These are phyloP conservation scores for Himantopus leucocephalus DNA, from an alignment of 2,113 vertebrate genomes.

Conservation along the genomic window DNA sequence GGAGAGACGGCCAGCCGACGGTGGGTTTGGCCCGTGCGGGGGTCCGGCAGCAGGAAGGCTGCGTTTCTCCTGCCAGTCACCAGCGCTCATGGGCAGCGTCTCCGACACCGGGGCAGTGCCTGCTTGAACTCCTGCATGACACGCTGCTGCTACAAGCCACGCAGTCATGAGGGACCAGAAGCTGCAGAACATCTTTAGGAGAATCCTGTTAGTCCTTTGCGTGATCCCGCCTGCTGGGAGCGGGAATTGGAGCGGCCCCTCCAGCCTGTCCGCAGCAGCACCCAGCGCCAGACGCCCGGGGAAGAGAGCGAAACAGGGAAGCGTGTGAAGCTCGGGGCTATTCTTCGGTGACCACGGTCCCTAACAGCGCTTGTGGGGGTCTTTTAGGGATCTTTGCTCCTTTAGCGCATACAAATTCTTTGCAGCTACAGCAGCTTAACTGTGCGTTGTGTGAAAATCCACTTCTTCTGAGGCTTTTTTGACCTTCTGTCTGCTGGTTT, in stretches of 20 bases:
- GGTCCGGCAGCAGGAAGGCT: not conserved
- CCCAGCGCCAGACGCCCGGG: no score
- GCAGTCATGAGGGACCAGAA: not conserved
- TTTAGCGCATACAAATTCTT: no score
- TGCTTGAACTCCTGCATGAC: fast-evolving
- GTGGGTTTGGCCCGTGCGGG: not conserved
- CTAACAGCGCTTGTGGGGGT: not conserved
- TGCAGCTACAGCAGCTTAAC: not conserved
- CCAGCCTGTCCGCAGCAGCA: not conserved
- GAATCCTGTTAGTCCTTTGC: not conserved
- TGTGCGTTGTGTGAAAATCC: not conserved
- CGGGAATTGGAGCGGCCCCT: not conserved
- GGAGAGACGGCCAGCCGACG: not conserved
- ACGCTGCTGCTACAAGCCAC: not conserved
- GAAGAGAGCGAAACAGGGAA: no score
- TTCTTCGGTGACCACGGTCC: fast-evolving
- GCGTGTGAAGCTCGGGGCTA: not conserved
- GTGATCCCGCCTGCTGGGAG: not conserved
- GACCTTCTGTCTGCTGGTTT: not conserved
- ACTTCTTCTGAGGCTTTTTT: not conserved
- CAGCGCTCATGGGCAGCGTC: fast-evolving
- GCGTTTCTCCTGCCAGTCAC: not conserved
- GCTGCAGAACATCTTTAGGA: not conserved
- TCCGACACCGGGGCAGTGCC: not conserved
- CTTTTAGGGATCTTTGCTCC: not conserved